Evolutionary conservation across 2,113 vertebrate genomes (phyloP).

Genomic region (Serinus canaria): DNA sequence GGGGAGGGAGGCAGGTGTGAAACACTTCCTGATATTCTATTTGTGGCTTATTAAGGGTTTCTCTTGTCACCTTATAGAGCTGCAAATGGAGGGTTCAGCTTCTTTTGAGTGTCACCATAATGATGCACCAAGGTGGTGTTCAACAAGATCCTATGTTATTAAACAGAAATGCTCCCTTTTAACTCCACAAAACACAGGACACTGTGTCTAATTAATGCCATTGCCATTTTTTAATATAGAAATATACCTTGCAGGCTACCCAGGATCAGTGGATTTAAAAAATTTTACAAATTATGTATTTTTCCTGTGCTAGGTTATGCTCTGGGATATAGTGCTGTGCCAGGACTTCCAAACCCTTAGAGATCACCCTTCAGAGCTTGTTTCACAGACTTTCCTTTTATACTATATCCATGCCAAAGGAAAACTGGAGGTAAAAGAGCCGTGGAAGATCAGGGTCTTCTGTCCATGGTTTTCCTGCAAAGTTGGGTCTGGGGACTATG

Average conservation of each 20-base stretch:
- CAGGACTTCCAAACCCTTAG: neutral
- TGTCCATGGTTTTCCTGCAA: neutral
- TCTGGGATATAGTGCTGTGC: neutral
- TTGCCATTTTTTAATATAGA: neutral
- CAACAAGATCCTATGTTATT: neutral
- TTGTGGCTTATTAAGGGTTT: conserved; percentile 15
- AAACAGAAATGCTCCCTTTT: neutral
- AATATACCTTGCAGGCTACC: neutral
- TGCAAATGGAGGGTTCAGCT: neutral
- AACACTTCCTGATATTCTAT: neutral
- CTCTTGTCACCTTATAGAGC: conserved; percentile 24
- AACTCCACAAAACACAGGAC: neutral
- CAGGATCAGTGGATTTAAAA: neutral
- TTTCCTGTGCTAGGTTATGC: neutral
- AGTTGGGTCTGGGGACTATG: neutral
- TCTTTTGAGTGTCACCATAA: neutral
- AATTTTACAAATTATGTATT: neutral
- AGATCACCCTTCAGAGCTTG: neutral
- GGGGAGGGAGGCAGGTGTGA: neutral
- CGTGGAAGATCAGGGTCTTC: neutral
- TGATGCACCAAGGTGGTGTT: neutral
- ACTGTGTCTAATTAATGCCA: neutral
- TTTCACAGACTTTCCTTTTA: neutral
- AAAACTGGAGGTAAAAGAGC: neutral
- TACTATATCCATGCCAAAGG: accelerated